These are phyloP conservation scores for Aptenodytes forsteri DNA, from an alignment of 2,113 vertebrate species.

Conservation along the genomic window DNA sequence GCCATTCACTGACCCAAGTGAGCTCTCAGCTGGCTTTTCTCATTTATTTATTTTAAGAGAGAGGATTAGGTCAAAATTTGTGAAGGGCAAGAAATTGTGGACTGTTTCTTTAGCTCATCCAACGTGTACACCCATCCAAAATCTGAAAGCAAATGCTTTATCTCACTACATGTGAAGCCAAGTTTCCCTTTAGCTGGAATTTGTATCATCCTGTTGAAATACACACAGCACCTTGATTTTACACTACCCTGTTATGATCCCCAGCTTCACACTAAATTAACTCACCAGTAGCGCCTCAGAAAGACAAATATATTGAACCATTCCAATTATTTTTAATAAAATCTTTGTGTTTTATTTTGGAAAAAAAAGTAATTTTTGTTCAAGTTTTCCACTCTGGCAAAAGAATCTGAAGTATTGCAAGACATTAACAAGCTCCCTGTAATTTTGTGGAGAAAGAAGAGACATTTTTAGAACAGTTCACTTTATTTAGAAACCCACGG, in stretches of 20 bases:
- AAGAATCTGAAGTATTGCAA: neutral
- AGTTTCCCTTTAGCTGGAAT: neutral
- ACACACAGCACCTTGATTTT: neutral
- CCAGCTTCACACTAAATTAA: neutral
- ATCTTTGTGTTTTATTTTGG: neutral
- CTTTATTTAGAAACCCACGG: neutral
- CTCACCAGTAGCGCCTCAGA: neutral
- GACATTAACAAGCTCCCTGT: neutral
- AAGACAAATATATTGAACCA: neutral
- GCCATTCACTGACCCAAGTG: neutral
- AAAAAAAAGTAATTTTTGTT: neutral
- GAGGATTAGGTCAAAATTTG: neutral
- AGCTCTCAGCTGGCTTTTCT: neutral
- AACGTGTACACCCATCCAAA: neutral
- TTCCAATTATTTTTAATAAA: neutral
- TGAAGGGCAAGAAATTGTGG: neutral
- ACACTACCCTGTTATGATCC: fast-evolving
- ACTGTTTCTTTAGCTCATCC: neutral
- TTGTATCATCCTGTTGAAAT: neutral
- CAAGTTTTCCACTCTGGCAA: neutral
- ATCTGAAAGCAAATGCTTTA: neutral
- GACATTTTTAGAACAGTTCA: neutral
- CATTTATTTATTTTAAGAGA: neutral
- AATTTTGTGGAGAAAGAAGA: neutral
- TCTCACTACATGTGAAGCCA: neutral